Conservation (phyloP, 2,888 invertebrate genomes). For the Erebia palarica region DNA sequence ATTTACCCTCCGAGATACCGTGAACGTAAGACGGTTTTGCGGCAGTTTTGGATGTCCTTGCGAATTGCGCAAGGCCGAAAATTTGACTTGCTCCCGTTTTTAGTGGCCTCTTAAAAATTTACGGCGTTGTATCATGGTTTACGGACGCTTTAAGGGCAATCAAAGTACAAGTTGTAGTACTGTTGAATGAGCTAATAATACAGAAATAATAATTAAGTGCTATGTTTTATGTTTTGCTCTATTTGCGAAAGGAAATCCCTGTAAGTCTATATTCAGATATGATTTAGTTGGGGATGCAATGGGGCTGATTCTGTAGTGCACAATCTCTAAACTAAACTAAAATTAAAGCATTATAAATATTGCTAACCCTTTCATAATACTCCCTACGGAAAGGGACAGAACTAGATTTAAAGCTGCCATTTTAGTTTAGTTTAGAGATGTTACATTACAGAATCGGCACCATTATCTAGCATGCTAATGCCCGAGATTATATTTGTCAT, state of each 20-base stretch:
- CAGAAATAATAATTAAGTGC: background rate
- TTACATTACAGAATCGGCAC: no score
- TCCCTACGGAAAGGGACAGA: no score
- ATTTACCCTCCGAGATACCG: slow-evolving; percentile 46
- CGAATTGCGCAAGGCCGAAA: slow-evolving; percentile 39
- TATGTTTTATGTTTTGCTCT: background rate
- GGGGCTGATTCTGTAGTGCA: no score
- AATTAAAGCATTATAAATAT: no score
- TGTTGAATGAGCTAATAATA: slow-evolving; percentile 12
- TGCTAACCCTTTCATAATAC: no score
- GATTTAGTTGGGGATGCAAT: no score
- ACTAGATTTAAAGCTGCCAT: no score
- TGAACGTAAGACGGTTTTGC: slow-evolving; percentile 32
- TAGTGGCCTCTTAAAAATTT: slow-evolving; percentile 30
- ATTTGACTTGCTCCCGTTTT: slow-evolving; percentile 40
- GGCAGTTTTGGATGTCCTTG: slow-evolving; percentile 32
- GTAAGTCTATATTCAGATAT: background rate
- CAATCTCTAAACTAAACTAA: no score
- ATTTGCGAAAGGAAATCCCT: background rate
- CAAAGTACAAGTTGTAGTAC: slow-evolving; percentile 10
- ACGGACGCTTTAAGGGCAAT: slow-evolving; percentile 30
- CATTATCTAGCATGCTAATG: no score
- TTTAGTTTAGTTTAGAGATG: no score
- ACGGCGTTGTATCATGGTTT: slow-evolving; percentile 28
- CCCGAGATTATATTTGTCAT: no score